Base-by-base conservation (phyloP, 2,113 vertebrate species). In the Oryzias woworae region DNA sequence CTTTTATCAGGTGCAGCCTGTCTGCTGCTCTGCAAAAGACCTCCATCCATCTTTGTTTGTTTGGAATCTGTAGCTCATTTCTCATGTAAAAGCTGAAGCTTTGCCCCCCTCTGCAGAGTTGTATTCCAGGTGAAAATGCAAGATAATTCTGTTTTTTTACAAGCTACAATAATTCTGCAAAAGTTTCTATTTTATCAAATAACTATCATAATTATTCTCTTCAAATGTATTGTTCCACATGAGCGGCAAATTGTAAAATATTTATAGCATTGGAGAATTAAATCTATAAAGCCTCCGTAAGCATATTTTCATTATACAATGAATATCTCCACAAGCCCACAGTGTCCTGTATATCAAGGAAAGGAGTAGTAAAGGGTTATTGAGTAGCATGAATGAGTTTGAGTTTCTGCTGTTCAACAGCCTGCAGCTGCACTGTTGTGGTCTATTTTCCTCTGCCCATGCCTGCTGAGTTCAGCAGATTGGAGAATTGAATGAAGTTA, bases 41-140 rank as follows among this genome's bases (percentile, higher is more conserved):
- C 69, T 75, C 70, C 73, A 89, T 88, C 84, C 77, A 84, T 91
- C 87, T 91, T 82, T 74, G 90, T 88, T 90, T 90, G 62, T 75
- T 76, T 51, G 50, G 77, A 83, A 83, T 87, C 86, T 81, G 69
- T 82, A 80, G 73, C 75, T 73, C 78, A 74, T 89, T 90, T 86
- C 83, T 74, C 71, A 64, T 31, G 69, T 75, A 61, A 75, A 79
- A 69, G 81, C 60, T 65, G 43, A 66, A 42, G 53, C 68, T 20
- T 66, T 61, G 75, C 75, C 69, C 48, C 47, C 69, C 58, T 67
- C 62, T 62, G 63, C 47, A 55, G 6, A n/a, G 28, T 23, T 63
- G 52, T 44, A 23, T 46, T 50, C 36, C 31, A 13, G 46, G 24
- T 53, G 45, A 57, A 49, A 63, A 66, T 43, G 56, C 56, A 17